These are phyloP conservation scores for Megastigmus dorsalis DNA, from an alignment of 2,888 invertebrate species.

Conservation along the genomic window DNA sequence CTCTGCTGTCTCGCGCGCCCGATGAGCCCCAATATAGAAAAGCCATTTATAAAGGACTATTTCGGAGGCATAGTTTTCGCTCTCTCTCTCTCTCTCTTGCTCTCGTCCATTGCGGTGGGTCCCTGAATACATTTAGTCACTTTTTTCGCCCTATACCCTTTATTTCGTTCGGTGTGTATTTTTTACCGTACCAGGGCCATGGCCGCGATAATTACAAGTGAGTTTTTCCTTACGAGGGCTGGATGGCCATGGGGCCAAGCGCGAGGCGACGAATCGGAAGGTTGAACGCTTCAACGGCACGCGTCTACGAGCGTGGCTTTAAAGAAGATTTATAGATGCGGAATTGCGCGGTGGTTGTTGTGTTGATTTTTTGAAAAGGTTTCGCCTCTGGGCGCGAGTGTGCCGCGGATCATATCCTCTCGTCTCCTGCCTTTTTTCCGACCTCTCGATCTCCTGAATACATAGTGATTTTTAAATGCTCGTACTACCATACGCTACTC, in stretches of 20 bases:
- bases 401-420: too few species aligned
- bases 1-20: conserved; percentile 65
- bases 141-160: not conserved
- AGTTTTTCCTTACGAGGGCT: not conserved
- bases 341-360: too few species aligned
- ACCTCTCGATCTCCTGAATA: too few species aligned
- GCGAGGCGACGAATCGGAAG: conserved; percentile 13
- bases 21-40: conserved; percentile 73
- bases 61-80: conserved; percentile 61
- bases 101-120: conserved; percentile 27
- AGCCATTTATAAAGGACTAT: conserved; percentile 74
- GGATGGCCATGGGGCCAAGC: not conserved
- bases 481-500: too few species aligned
- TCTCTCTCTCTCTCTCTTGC: not conserved
- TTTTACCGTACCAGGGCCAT: not conserved
- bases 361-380: too few species aligned
- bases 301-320: not conserved
- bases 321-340: too few species aligned
- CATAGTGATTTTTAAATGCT: too few species aligned
- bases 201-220: conserved; percentile 19
- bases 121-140: conserved; percentile 12
- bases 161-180: not conserved
- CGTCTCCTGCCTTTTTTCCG: too few species aligned
- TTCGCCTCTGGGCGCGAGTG: too few species aligned
- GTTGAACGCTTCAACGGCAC: not conserved